Evolutionary conservation across 2,888 invertebrate genomes (phyloP).

Genomic region (Gastrophysa polygoni): DNA sequence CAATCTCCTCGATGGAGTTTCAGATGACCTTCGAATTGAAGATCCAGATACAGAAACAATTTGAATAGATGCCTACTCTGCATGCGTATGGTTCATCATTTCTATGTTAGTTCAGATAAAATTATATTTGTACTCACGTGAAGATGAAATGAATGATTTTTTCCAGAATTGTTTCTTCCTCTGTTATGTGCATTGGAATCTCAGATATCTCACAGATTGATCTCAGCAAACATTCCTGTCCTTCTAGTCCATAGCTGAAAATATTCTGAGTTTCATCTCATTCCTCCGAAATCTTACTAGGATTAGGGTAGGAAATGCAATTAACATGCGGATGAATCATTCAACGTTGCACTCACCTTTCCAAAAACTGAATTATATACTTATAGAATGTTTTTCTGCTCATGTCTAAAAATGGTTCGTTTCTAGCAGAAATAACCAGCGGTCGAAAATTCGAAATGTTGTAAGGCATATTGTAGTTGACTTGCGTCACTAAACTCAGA

Average conservation of each 20-base stretch:
- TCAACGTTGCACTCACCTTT: conserved; percentile 41
- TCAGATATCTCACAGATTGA: conserved; percentile 52
- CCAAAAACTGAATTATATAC: conserved; percentile 44
- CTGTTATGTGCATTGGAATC: conserved; percentile 48
- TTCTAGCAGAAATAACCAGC: conserved; percentile 42
- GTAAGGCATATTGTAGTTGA: conserved; percentile 48
- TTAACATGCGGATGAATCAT: background rate
- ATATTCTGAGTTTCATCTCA: background rate
- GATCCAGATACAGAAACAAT: no score
- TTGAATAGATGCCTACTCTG: no score
- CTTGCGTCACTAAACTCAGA: conserved; percentile 47
- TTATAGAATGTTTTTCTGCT: conserved; percentile 48
- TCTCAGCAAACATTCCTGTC: conserved; percentile 48
- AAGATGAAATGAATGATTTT: conserved; percentile 54
- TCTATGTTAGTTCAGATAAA: no score
- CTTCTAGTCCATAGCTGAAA: conserved; percentile 49
- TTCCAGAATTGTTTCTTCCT: conserved; percentile 55
- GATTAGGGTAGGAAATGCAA: no score
- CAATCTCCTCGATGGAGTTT: no score
- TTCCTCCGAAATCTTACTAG: no score
- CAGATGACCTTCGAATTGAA: no score
- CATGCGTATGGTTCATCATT: no score
- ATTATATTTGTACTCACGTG: conserved; percentile 54
- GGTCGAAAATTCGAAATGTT: conserved; percentile 45
- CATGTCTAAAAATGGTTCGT: conserved; percentile 40